Evolutionary conservation across 2,888 invertebrate species (phyloP).

Genomic region (Drosophila quasianomalipes): DNA sequence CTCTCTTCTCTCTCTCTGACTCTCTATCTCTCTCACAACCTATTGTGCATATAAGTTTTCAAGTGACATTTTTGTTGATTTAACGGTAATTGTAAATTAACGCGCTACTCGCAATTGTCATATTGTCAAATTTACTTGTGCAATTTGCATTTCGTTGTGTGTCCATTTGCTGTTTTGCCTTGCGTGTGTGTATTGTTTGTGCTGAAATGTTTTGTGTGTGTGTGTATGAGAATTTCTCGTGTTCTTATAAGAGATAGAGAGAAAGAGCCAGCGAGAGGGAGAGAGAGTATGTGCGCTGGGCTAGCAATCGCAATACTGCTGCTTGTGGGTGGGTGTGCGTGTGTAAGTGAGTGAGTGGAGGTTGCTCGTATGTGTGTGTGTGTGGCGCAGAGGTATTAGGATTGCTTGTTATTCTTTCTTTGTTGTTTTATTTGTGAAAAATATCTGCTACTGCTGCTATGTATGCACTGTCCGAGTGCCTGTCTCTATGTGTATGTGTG

Average conservation of each 20-base stretch:
- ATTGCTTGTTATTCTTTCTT: constrained; percentile 80
- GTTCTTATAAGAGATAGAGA: constrained; percentile 44
- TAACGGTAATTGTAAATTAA: constrained; percentile 63
- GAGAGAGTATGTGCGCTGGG: constrained; percentile 41
- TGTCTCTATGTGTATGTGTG: constrained; percentile 36
- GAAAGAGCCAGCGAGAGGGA: constrained; percentile 16
- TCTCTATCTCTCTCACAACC: constrained; percentile 6
- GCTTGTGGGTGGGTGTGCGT: constrained; percentile 27
- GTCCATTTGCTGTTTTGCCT: constrained; percentile 25
- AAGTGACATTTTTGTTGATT: constrained; percentile 51
- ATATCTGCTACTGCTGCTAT: constrained; percentile 70
- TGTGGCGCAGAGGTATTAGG: constrained; percentile 60
- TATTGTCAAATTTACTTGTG: constrained; percentile 54
- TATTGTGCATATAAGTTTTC: constrained; percentile 47
- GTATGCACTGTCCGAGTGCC: constrained; percentile 62
- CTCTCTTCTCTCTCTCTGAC: constrained; percentile 13
- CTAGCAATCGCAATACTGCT: constrained; percentile 54
- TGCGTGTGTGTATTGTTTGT: constrained; percentile 56
- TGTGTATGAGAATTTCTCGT: constrained; percentile 60
- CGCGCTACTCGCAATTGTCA: constrained; percentile 57
- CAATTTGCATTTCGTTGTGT: constrained; percentile 48
- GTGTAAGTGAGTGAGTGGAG: constrained; percentile 13
- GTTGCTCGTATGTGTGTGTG: constrained; percentile 19
- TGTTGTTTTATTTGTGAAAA: constrained; percentile 81
- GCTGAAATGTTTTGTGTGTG: constrained; percentile 43